A percentile compares a stretch with the other conserved stretches of the same genome.
phyloP scores from a whole-genome alignment of 1,140 invertebrate genomes.

The Coelopa frigida region DNA sequence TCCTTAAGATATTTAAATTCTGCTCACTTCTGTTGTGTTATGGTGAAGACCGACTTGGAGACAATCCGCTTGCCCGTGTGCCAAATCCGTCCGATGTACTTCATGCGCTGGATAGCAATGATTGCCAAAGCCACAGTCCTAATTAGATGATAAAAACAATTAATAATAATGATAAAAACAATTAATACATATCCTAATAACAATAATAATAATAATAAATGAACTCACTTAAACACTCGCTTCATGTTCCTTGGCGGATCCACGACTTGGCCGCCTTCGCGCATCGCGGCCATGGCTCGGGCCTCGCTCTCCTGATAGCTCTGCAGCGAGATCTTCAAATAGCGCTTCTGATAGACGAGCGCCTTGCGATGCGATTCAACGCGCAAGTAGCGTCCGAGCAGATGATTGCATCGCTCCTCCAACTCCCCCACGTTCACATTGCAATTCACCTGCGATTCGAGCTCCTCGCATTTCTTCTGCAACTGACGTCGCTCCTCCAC shows the following conservation, averaged over 20 bases:
- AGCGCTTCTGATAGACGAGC: constrained; percentile 77
- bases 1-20: background rate
- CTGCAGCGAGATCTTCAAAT: constrained; percentile 62
- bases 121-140: constrained; percentile 58
- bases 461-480: constrained; percentile 43
- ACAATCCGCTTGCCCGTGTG: constrained; percentile 50
- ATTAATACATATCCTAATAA: background rate
- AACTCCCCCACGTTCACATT: constrained; percentile 29
- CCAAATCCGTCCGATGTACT: constrained; percentile 67
- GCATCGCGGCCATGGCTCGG: constrained; percentile 21
- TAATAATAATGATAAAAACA: too few relatives aligned
- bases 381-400: constrained; percentile 68
- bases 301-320: constrained; percentile 55
- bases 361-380: constrained; percentile 76
- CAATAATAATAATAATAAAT: constrained; percentile 3
- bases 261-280: constrained; percentile 11
- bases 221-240: constrained; percentile 46
- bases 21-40: constrained; percentile 40
- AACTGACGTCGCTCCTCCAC: constrained; percentile 45
- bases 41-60: constrained; percentile 44
- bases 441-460: constrained; percentile 29
- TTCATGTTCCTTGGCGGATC: constrained; percentile 21
- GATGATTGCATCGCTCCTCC: constrained; percentile 50
- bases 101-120: constrained; percentile 66
- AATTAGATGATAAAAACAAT: too few relatives aligned